A percentile compares a stretch with the other conserved stretches of the same genome.
Evolutionary conservation across 2,888 invertebrate genomes (phyloP).

Genomic region (Podotricha telesiphe): DNA sequence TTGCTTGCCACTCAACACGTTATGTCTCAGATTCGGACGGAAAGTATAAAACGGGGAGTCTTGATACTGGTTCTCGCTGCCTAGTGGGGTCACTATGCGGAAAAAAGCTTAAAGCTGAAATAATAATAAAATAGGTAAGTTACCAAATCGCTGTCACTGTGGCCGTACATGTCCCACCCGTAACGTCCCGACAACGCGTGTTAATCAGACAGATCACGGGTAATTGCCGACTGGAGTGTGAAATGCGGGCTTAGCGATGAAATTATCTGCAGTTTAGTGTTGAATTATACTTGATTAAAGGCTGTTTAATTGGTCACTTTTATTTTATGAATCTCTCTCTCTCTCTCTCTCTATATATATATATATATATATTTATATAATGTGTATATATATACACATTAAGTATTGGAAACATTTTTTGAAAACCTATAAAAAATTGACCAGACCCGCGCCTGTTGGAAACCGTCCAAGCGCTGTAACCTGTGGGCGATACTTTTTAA

Average conservation of each 20-base stretch:
- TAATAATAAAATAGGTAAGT: not conserved
- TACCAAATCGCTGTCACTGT: conserved; percentile 34
- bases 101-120: not conserved
- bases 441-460: too few species aligned
- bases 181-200: conserved; percentile 70
- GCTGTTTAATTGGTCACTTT: conserved; percentile 47
- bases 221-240: conserved; percentile 79
- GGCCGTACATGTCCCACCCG: conserved; percentile 45
- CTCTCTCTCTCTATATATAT: not conserved
- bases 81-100: too few species aligned
- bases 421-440: too few species aligned
- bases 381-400: too few species aligned
- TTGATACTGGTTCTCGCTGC: too few species aligned
- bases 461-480: too few species aligned
- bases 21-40: too few species aligned
- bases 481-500: too few species aligned
- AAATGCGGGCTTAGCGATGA: conserved; percentile 80
- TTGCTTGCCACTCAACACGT: too few species aligned
- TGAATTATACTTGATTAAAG: conserved; percentile 68
- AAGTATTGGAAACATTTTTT: too few species aligned
- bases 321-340: conserved; percentile 18
- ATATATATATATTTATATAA: too few species aligned
- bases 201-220: conserved; percentile 77
- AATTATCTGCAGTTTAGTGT: conserved; percentile 76
- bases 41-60: too few species aligned